Conservation (phyloP, 2,888 invertebrate species). For the Clivina fossor region DNA sequence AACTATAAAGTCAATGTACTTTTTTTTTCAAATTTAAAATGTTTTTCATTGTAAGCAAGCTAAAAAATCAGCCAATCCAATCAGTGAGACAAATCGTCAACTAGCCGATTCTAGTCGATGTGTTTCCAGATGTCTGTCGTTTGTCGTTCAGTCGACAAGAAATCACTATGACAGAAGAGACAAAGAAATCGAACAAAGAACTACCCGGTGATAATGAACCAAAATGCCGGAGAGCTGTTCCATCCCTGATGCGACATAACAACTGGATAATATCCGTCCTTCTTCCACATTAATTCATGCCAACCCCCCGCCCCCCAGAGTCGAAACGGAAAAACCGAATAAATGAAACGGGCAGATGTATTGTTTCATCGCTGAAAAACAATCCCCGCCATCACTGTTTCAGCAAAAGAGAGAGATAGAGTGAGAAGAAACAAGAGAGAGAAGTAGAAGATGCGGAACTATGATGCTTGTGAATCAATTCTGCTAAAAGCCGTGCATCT, state of each 20-base stretch:
- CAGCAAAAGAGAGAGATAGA: not conserved
- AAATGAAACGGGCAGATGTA: conserved; percentile 40
- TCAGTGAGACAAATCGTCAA: not conserved
- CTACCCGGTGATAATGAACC: conserved; percentile 25
- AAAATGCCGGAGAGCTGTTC: too few species aligned
- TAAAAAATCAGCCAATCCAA: not conserved
- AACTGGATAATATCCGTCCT: conserved; percentile 40
- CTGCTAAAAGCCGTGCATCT: conserved; percentile 44
- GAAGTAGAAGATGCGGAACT: conserved; percentile 35
- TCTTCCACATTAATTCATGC: conserved; percentile 41
- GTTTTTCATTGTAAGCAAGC: too few species aligned
- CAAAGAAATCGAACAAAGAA: not conserved
- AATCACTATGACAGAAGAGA: too few species aligned
- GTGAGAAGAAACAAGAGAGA: not conserved
- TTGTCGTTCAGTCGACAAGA: too few species aligned
- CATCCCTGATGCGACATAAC: conserved; percentile 37
- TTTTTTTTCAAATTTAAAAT: too few species aligned
- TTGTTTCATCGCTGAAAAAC: conserved; percentile 40
- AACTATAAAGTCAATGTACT: too few species aligned
- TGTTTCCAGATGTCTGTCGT: not conserved
- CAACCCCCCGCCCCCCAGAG: too few species aligned
- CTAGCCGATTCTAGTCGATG: not conserved
- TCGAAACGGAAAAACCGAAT: conserved; percentile 41
- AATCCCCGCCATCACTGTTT: conserved; percentile 36
- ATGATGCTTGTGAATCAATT: conserved; percentile 42